A percentile compares a stretch with the other conserved stretches of the same genome.
These are phyloP conservation scores for pig (Sus scrofa) DNA, from an alignment of 2,113 vertebrate genomes.

Conservation along the genomic window DNA sequence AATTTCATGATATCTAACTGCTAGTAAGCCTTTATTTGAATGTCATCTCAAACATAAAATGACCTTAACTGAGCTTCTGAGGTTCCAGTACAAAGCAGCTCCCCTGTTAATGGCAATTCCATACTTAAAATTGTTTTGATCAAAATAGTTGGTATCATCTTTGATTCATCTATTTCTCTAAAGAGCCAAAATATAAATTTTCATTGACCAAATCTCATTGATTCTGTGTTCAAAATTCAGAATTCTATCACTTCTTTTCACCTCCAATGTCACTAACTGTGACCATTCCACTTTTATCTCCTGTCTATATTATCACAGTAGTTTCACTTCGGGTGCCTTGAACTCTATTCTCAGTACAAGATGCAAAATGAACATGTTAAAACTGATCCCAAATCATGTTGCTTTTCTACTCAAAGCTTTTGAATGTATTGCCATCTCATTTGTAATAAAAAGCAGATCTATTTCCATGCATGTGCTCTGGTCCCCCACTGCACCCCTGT, in stretches of 20 bases:
- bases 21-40: neutral
- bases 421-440: neutral
- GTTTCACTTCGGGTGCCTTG: neutral
- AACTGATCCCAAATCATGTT: neutral
- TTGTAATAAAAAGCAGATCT: neutral
- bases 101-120: neutral
- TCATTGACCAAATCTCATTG: neutral
- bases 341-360: neutral
- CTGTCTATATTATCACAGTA: neutral
- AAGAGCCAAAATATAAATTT: neutral
- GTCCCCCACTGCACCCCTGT: neutral
- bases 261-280: neutral
- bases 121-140: neutral
- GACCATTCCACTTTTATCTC: neutral
- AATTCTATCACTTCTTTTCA: neutral
- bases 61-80: neutral
- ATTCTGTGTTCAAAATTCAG: neutral
- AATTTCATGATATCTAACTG: neutral
- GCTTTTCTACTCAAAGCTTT: neutral
- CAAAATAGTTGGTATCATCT: neutral
- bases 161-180: neutral
- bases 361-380: neutral
- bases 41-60: neutral
- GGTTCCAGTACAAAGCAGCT: neutral
- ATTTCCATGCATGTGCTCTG: neutral